Evolutionary conservation across 2,888 invertebrate genomes (phyloP).

Genomic region (Cerceris ruficornis): DNA sequence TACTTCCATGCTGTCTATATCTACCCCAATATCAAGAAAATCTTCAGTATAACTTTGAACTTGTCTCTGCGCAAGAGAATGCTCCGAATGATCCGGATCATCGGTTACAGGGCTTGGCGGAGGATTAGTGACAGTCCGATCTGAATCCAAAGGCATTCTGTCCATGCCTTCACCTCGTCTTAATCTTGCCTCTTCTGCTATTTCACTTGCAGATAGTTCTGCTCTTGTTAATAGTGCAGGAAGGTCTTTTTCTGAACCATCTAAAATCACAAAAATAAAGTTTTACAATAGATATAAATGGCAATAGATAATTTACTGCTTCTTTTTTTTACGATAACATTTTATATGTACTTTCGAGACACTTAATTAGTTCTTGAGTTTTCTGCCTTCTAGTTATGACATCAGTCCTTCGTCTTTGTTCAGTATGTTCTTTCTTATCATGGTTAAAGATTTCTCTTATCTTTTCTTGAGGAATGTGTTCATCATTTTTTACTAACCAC

Average conservation of each 20-base stretch:
- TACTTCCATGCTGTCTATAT: slow-evolving; percentile 88
- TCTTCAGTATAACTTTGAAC: slow-evolving; percentile 86
- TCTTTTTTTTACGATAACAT: slow-evolving; percentile 14
- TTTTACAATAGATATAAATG: slow-evolving; percentile 8
- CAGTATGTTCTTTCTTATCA: slow-evolving; percentile 84
- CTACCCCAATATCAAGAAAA: slow-evolving; percentile 86
- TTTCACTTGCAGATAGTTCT: slow-evolving; percentile 83
- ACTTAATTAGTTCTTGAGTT: slow-evolving; percentile 85
- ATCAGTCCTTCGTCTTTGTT: slow-evolving; percentile 84
- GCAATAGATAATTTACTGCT: not conserved
- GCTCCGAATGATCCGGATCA: slow-evolving; percentile 82
- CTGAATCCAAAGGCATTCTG: slow-evolving; percentile 77
- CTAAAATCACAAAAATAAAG: slow-evolving; percentile 59
- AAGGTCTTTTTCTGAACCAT: slow-evolving; percentile 84
- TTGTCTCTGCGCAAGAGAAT: slow-evolving; percentile 74
- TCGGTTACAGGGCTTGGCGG: slow-evolving; percentile 92
- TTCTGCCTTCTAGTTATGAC: slow-evolving; percentile 84
- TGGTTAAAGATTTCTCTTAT: slow-evolving; percentile 87
- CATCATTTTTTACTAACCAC: slow-evolving; percentile 89
- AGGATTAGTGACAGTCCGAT: slow-evolving; percentile 86
- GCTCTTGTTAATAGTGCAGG: slow-evolving; percentile 86
- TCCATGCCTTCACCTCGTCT: slow-evolving; percentile 80
- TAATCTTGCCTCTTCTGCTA: slow-evolving; percentile 83
- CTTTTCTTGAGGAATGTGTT: slow-evolving; percentile 86
- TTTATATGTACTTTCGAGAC: slow-evolving; percentile 72